Base-by-base conservation (phyloP, 2,797 vertebrate species). In the Antrozous pallidus region DNA sequence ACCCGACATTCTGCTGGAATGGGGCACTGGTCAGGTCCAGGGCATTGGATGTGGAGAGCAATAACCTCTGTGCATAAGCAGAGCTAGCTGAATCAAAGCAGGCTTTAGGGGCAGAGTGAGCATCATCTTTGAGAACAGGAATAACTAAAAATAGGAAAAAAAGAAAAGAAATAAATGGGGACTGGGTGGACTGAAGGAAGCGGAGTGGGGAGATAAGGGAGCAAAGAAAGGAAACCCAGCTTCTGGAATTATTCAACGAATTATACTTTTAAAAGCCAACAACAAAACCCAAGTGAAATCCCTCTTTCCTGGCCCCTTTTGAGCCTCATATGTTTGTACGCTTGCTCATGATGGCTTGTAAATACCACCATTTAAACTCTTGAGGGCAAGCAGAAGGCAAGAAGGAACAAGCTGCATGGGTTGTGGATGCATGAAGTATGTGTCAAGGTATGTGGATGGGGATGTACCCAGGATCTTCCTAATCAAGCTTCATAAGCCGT, bases 381-480 rank as follows among this genome's bases (percentile, higher is more conserved):
- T 71, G 73, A 96, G 93, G 97, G 97, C 94, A 97, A 98, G 97
- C 86, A 81, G 82, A 98, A 97, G 98, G 97, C 98, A 98, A 97
- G 98, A 97, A 98, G 65, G 84, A 97, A 98, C 98, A 98, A 95
- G 98, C 93, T 95, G 58, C n/a, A n/a, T 26, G 79, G 78, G 70
- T 67, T 97, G 90, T 82, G 91, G 95, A 92, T 95, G 95, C 95
- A 54, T 90, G 75, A 97, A 96, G 85, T 70, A 95, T 73, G 67
- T 89, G 94, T 96, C 92, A 79, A 97, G 95, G 86, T 94, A 90
- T 97, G 82, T 97, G 97, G 92, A 91, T 96, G 97, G 96, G 97
- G 96, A 96, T 95, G 96, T 83, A 33, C 96, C 91, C 97, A 96
- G 91, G 97, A 97, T 96, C 88, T 70, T 97, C 96, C 80, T 69